phyloP scores from a whole-genome alignment of 2,797 vertebrate species.

The Sandelia bainsii region DNA sequence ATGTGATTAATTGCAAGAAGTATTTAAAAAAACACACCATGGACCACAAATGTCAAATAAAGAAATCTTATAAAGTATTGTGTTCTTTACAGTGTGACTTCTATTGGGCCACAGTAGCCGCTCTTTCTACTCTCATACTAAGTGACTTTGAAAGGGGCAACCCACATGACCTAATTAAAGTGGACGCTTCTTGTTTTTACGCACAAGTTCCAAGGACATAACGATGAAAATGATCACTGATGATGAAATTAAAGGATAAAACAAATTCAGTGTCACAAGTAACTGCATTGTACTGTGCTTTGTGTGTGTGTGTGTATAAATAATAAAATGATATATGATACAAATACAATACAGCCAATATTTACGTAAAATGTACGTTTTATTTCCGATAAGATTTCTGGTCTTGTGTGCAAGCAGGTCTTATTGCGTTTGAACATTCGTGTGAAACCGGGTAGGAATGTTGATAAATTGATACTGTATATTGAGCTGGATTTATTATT shows the following conservation, averaged over 20 bases:
- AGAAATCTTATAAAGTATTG: slow-evolving; percentile 28
- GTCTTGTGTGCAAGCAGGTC: neutral
- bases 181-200: slow-evolving; percentile 7
- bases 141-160: neutral
- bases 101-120: slow-evolving; percentile 3
- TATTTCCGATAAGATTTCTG: too few relatives aligned
- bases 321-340: neutral
- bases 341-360: neutral
- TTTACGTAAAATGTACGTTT: neutral
- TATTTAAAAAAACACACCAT: too few relatives aligned
- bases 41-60: neutral
- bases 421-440: neutral
- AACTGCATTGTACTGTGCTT: neutral
- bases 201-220: slow-evolving; percentile 5
- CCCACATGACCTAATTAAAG: neutral
- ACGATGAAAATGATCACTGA: neutral
- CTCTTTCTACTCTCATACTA: slow-evolving; percentile 7
- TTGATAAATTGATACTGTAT: slow-evolving; percentile 2
- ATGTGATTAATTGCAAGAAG: neutral
- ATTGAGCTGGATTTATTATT: slow-evolving; percentile 10
- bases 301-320: neutral
- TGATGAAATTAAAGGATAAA: slow-evolving; percentile 39
- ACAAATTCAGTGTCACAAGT: slow-evolving; percentile 21
- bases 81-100: slow-evolving; percentile 1
- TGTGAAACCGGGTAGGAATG: slow-evolving; percentile 1